Percentiles rank a stretch among this genome's conserved stretches.
These are phyloP conservation scores for Mythimna lalbum DNA, from an alignment of 2,888 invertebrate genomes.

Conservation along the genomic window DNA sequence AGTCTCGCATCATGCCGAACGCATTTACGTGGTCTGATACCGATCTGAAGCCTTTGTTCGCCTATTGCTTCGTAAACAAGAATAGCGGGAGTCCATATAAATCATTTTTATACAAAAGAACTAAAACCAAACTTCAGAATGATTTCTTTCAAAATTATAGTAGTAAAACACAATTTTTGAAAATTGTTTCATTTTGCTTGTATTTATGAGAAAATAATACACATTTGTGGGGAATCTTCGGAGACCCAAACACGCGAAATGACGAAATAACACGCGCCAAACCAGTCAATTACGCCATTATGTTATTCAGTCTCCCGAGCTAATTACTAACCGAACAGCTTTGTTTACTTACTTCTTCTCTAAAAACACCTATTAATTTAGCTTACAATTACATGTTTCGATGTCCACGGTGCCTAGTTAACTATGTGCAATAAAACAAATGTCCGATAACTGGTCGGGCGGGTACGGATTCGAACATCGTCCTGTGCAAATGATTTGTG, in stretches of 20 bases:
- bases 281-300: constrained; percentile 75
- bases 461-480: constrained; percentile 57
- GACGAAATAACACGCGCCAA: constrained; percentile 74
- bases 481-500: constrained; percentile 69
- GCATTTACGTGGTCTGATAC: constrained; percentile 84
- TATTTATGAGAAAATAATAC: constrained; percentile 60
- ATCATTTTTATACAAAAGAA: constrained; percentile 74
- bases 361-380: constrained; percentile 66
- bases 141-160: constrained; percentile 24
- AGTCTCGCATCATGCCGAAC: constrained; percentile 90
- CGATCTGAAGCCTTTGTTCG: constrained; percentile 84
- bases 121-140: constrained; percentile 24
- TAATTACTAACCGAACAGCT: constrained; percentile 71
- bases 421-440: constrained; percentile 64
- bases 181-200: constrained; percentile 52
- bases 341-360: constrained; percentile 74
- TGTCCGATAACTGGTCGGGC: constrained; percentile 64
- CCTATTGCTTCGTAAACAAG: constrained; percentile 87
- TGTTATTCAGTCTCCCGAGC: constrained; percentile 62
- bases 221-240: constrained; percentile 58
- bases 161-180: not conserved
- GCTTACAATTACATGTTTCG: constrained; percentile 64
- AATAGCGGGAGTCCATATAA: constrained; percentile 89
- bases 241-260: constrained; percentile 62
- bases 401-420: constrained; percentile 62